Percentiles rank a stretch among this genome's conserved stretches.
These are phyloP conservation scores for Prorops nasuta DNA, from an alignment of 1,140 invertebrate genomes.

Conservation along the genomic window DNA sequence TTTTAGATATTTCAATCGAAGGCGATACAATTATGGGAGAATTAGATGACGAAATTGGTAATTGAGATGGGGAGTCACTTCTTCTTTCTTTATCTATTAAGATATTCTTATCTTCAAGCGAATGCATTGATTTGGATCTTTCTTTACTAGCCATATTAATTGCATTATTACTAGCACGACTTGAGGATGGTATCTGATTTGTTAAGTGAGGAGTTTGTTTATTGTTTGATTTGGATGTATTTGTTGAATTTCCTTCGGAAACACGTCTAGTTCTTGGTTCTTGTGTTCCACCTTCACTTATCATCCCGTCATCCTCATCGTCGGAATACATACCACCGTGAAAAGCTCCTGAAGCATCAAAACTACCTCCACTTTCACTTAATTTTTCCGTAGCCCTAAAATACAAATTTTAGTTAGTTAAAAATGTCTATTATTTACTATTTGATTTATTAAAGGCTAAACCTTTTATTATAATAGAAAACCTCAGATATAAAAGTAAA, in stretches of 20 bases:
- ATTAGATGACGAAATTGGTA: not conserved
- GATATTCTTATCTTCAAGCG: conserved; percentile 29
- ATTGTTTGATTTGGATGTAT: conserved; percentile 18
- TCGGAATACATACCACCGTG: conserved; percentile 64
- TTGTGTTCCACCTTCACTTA: conserved; percentile 22
- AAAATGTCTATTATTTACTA: not conserved
- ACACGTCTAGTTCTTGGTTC: conserved; percentile 39
- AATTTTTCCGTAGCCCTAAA: conserved; percentile 69
- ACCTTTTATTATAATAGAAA: too few relatives aligned
- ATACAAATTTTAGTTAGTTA: conserved; percentile 14
- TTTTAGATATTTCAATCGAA: not conserved
- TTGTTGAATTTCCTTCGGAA: conserved; percentile 43
- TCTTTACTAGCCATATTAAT: conserved; percentile 25
- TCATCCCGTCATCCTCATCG: conserved; percentile 56
- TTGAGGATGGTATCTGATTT: conserved; percentile 16
- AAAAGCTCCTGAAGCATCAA: conserved; percentile 84
- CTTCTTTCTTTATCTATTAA: conserved; percentile 24
- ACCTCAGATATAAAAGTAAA: too few relatives aligned
- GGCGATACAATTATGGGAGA: not conserved
- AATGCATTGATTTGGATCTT: conserved; percentile 31
- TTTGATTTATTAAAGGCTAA: not conserved
- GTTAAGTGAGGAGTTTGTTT: conserved; percentile 22
- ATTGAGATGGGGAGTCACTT: conserved; percentile 29
- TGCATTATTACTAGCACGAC: conserved; percentile 27
- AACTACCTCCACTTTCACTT: conserved; percentile 77